phyloP scores from a whole-genome alignment of 2,797 vertebrate genomes.

The Crotalus adamanteus region DNA sequence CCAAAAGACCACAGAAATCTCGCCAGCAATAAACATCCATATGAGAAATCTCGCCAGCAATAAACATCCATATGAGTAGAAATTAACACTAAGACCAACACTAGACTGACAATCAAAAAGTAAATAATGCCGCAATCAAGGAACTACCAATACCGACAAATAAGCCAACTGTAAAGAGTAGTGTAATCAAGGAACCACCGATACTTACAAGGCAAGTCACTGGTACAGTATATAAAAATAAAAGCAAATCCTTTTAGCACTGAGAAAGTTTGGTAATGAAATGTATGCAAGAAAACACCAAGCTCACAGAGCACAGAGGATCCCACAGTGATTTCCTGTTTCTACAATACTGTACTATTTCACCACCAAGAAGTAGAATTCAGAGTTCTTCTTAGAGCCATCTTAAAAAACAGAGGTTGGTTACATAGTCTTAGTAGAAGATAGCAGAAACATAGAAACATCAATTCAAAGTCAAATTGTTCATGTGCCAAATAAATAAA shows the following conservation, averaged over 20 bases:
- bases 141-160: not conserved
- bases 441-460: not conserved
- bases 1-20: not conserved
- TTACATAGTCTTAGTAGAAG: not conserved
- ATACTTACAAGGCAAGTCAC: not conserved
- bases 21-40: not conserved
- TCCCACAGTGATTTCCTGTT: not conserved
- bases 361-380: not conserved
- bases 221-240: not conserved
- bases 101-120: not conserved
- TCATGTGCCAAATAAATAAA: no score
- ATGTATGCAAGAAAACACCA: no score
- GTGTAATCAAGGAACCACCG: not conserved
- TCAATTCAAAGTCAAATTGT: not conserved
- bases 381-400: not conserved
- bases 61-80: not conserved
- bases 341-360: not conserved
- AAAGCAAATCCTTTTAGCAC: no score
- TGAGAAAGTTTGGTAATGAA: no score
- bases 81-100: not conserved
- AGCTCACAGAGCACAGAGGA: no score
- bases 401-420: not conserved
- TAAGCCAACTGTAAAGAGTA: not conserved
- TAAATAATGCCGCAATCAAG: not conserved
- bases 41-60: not conserved